Percentiles rank a stretch among this genome's conserved stretches.
Conservation (phyloP, 1,140 invertebrate genomes). For the Pygmarrhopalites habei region DNA sequence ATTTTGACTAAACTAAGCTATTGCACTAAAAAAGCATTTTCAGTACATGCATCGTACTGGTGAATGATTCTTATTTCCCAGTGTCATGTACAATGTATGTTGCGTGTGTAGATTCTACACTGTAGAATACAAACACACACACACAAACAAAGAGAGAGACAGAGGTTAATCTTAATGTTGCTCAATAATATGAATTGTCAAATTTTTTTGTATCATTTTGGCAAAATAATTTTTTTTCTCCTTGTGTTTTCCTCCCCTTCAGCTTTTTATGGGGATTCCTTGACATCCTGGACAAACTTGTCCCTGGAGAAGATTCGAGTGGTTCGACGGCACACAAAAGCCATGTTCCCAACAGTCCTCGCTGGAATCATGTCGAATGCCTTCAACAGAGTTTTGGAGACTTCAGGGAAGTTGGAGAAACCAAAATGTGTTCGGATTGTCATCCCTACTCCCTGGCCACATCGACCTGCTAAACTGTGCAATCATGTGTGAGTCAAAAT, state of each 20-base stretch:
- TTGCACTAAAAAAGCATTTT: too few relatives aligned
- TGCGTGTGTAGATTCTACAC: too few relatives aligned
- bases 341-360: conserved; percentile 32
- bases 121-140: too few relatives aligned
- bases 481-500: conserved; percentile 37
- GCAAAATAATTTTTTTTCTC: too few relatives aligned
- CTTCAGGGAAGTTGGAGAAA: conserved; percentile 27
- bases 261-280: conserved; percentile 25
- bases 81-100: too few relatives aligned
- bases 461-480: conserved; percentile 19
- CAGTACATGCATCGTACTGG: too few relatives aligned
- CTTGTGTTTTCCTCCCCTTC: not conserved
- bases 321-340: conserved; percentile 26
- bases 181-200: too few relatives aligned
- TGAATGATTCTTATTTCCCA: too few relatives aligned
- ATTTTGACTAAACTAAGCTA: too few relatives aligned
- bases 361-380: conserved; percentile 29
- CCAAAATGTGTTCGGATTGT: conserved; percentile 30
- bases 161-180: too few relatives aligned
- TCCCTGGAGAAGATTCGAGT: conserved; percentile 32
- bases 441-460: conserved; percentile 34
- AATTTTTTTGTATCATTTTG: too few relatives aligned
- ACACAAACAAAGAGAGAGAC: too few relatives aligned
- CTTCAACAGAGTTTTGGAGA: conserved; percentile 23
- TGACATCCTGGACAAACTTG: conserved; percentile 29